Conservation (phyloP, 2,113 vertebrate genomes). For the Hypocryptadius cinnamomeus region DNA sequence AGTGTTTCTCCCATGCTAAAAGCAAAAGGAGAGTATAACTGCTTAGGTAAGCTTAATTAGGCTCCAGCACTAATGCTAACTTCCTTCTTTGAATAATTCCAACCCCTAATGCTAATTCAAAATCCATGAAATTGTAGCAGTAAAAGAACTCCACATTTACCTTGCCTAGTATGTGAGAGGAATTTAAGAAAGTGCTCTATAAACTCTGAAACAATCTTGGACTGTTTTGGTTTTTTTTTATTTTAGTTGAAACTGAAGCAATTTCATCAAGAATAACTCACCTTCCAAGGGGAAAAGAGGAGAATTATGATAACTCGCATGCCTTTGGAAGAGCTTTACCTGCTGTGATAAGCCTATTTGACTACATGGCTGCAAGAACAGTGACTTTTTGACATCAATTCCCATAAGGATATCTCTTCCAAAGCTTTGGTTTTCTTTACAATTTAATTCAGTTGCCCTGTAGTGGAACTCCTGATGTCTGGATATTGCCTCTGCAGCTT, state of each 20-base stretch:
- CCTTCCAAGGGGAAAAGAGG: constrained; percentile 12
- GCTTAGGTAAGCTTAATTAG: constrained; percentile 69
- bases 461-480: background rate
- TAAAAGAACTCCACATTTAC: background rate
- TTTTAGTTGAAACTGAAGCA: background rate
- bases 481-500: background rate
- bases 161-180: background rate
- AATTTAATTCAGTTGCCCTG: constrained; percentile 35
- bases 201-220: background rate
- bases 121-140: background rate
- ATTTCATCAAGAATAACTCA: constrained; percentile 5
- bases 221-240: background rate
- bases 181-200: background rate
- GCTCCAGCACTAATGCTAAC: background rate
- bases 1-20: constrained; percentile 57
- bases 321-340: constrained; percentile 39
- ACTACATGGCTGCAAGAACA: constrained; percentile 36
- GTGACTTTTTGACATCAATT: constrained; percentile 48
- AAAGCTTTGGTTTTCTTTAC: constrained; percentile 39
- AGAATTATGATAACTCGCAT: constrained; percentile 31
- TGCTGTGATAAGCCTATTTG: constrained; percentile 55
- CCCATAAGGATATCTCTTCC: constrained; percentile 10
- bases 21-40: constrained; percentile 25
- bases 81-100: constrained; percentile 2
- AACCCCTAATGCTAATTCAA: constrained; percentile 14